phyloP scores from a whole-genome alignment of 2,888 invertebrate genomes.

The Nomada ferruginata region DNA sequence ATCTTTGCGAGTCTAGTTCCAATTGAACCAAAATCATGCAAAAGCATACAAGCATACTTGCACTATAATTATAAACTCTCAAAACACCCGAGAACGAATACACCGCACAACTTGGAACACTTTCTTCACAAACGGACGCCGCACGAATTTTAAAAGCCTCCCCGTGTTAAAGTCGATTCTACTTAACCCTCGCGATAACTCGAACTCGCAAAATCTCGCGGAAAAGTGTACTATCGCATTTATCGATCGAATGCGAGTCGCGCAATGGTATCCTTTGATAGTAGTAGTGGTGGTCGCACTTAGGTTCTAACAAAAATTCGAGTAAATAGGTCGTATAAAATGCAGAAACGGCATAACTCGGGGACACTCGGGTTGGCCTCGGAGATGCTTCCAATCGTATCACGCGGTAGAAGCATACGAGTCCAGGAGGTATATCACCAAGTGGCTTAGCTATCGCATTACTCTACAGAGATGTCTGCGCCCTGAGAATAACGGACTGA shows the following conservation, averaged over 20 bases:
- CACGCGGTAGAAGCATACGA: conserved; percentile 45
- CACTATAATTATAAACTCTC: too few relatives aligned
- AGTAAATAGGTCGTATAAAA: conserved; percentile 71
- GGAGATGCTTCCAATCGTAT: conserved; percentile 66
- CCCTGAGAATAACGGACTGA: conserved; percentile 67
- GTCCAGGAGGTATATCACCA: conserved; percentile 54
- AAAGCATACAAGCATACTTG: too few relatives aligned
- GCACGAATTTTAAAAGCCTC: not conserved
- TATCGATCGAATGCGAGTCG: conserved; percentile 66
- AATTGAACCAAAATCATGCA: too few relatives aligned
- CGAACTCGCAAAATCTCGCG: conserved; percentile 39
- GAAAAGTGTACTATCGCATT: conserved; percentile 49
- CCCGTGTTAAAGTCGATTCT: not conserved
- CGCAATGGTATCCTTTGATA: conserved; percentile 67
- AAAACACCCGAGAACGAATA: too few relatives aligned
- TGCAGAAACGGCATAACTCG: conserved; percentile 67
- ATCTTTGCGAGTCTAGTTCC: too few relatives aligned
- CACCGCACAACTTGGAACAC: not conserved
- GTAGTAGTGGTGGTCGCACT: conserved; percentile 65
- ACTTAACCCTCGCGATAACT: conserved; percentile 11
- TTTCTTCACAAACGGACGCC: not conserved
- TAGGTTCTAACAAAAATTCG: conserved; percentile 55
- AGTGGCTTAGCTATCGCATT: conserved; percentile 70
- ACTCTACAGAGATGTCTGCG: conserved; percentile 68
- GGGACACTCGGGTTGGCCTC: conserved; percentile 66